phyloP scores from a whole-genome alignment of 2,888 invertebrate species.

The Lymantria dispar region DNA sequence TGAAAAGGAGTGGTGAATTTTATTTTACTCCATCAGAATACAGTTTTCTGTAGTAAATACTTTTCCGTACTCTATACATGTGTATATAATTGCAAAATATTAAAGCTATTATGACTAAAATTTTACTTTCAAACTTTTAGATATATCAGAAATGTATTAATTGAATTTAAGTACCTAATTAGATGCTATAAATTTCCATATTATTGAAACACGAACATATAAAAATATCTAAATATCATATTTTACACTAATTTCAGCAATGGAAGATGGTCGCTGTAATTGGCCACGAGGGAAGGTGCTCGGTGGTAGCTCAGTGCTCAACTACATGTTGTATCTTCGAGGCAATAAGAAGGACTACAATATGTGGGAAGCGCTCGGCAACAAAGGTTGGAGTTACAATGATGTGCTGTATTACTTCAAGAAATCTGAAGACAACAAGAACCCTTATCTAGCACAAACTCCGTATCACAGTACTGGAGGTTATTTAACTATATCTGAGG shows the following conservation, averaged over 20 bases:
- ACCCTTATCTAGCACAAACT: conserved; percentile 90
- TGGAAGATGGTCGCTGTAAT: conserved; percentile 92
- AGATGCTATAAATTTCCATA: no score
- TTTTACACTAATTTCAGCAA: conserved; percentile 79
- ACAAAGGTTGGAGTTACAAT: conserved; percentile 93
- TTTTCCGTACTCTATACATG: no score
- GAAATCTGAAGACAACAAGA: conserved; percentile 95
- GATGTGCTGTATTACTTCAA: conserved; percentile 92
- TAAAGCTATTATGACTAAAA: no score
- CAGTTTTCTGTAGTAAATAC: no score
- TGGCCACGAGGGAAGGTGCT: conserved; percentile 96
- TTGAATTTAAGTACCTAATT: no score
- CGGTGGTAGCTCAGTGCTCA: conserved; percentile 94
- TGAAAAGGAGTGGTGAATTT: no score
- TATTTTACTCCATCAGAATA: no score
- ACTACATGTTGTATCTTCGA: conserved; percentile 95
- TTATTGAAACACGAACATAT: no score
- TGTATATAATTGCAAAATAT: no score
- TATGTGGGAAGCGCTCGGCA: conserved; percentile 92
- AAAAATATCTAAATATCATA: background rate
- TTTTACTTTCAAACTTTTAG: no score
- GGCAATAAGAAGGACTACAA: conserved; percentile 96
- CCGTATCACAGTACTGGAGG: conserved; percentile 91
- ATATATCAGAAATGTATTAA: no score
- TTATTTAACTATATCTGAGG: conserved; percentile 92